Base-by-base conservation (phyloP, 2,797 vertebrate species). In the Helostoma temminkii region DNA sequence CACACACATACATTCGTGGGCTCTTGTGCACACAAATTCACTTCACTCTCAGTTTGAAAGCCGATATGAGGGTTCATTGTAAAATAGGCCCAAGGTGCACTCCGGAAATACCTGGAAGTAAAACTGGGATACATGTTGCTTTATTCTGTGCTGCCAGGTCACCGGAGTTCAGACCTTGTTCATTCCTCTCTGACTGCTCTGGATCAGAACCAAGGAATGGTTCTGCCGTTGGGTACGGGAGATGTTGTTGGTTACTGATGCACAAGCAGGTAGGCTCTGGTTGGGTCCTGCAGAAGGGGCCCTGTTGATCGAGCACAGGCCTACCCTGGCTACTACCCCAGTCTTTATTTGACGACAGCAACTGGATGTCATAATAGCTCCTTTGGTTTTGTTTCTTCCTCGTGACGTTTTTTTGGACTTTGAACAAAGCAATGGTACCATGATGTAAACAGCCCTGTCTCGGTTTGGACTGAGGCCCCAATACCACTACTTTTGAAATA, bases 41-140 rank as follows among this genome's bases (percentile, higher is more conserved):
- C 81, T 87, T 80, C n/a, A 84, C 63, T 79, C 60, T 79, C 64
- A 46, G 61, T 74, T 53, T 84, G 90, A 87, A 93, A 93, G 68
- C 46, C 19, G 88, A 93, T 91, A 82, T 5, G 68, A 0, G 39
- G 79, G 80, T 88, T 89, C 84, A 79, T 77, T 88, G 77, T 86
- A 81, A 91, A 92, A 89, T 85, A 58, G 87, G 81, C 81, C 81
- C 80, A 91, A 86, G 89, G 88, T 93, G 86, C 74, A 69, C 86
- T 91, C 80, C 83, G 91, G 92, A 93, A 91, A 91, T 92, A 89
- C 87, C 85, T 88, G 82, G 71, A 83, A 69, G 80, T 39, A 60
- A 74, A 83, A 78, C 78, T 79, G 58, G 85, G 83, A 89, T 80
- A 81, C 84, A 75, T 82, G 82, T 87, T 87, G 88, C 90, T 91